These are phyloP conservation scores for Papilio polytes DNA, from an alignment of 1,140 invertebrate species.

Conservation along the genomic window DNA sequence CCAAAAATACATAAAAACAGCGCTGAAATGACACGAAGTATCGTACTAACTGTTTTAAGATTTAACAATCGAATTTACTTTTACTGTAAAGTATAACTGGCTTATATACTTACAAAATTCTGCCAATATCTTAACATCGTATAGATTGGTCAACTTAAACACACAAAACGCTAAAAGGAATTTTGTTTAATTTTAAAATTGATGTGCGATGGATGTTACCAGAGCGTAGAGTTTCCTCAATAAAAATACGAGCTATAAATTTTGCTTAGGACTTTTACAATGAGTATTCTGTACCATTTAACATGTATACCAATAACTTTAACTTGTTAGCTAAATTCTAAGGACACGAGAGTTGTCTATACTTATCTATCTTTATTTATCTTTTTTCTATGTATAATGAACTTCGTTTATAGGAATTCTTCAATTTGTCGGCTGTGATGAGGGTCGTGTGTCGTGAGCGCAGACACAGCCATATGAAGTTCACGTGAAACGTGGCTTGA, in stretches of 20 bases:
- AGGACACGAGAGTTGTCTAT: not conserved
- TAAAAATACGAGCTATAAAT: slow-evolving; percentile 57
- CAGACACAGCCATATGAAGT: not conserved
- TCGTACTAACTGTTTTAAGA: not conserved
- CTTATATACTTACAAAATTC: not conserved
- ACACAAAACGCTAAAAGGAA: too few species aligned
- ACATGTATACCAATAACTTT: not conserved
- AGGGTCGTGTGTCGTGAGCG: slow-evolving; percentile 26
- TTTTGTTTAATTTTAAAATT: slow-evolving; percentile 40
- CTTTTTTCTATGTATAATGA: not conserved
- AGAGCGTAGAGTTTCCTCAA: slow-evolving; percentile 42
- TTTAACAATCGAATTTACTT: not conserved
- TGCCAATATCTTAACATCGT: not conserved
- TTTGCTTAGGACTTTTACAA: not conserved
- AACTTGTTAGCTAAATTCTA: not conserved
- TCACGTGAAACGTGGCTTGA: slow-evolving; percentile 4
- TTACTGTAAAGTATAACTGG: too few species aligned
- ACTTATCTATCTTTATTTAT: not conserved
- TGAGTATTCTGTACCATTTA: not conserved
- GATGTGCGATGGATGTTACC: slow-evolving; percentile 44
- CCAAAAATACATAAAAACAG: not conserved
- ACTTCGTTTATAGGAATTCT: slow-evolving; percentile 2
- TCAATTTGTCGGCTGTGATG: slow-evolving; percentile 32
- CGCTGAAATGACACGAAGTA: not conserved
- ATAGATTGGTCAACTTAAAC: too few species aligned